Percentiles rank a stretch among this genome's conserved stretches.
These are phyloP conservation scores for Labia minor DNA, from an alignment of 2,888 invertebrate genomes.

Conservation along the genomic window DNA sequence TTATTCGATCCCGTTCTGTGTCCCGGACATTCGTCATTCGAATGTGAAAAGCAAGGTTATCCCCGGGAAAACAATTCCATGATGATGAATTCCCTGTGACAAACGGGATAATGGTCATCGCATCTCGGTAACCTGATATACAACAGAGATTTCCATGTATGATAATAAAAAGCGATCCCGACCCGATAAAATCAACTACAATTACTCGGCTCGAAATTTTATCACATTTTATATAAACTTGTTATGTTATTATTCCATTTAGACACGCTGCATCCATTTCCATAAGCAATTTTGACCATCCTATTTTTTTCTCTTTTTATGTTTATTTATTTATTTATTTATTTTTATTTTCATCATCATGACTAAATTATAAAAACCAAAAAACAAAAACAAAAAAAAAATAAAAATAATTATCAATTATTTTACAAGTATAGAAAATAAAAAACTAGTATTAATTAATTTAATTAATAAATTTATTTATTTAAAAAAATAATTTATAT, in stretches of 20 bases:
- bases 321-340: too few species aligned
- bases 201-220: not conserved
- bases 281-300: too few species aligned
- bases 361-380: too few species aligned
- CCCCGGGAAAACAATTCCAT: not conserved
- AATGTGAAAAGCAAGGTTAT: not conserved
- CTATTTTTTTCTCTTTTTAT: too few species aligned
- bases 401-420: too few species aligned
- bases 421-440: too few species aligned
- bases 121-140: not conserved
- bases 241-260: slow-evolving; percentile 7
- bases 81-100: not conserved
- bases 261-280: too few species aligned
- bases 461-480: too few species aligned
- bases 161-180: not conserved
- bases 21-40: slow-evolving; percentile 8
- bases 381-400: too few species aligned
- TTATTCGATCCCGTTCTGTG: not conserved
- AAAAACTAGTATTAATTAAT: too few species aligned
- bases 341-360: too few species aligned
- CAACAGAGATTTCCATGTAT: not conserved
- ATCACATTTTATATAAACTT: not conserved
- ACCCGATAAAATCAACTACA: not conserved
- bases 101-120: not conserved
- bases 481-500: too few species aligned